Conservation (phyloP, 2,797 vertebrate species). For the Vireo griseus region DNA sequence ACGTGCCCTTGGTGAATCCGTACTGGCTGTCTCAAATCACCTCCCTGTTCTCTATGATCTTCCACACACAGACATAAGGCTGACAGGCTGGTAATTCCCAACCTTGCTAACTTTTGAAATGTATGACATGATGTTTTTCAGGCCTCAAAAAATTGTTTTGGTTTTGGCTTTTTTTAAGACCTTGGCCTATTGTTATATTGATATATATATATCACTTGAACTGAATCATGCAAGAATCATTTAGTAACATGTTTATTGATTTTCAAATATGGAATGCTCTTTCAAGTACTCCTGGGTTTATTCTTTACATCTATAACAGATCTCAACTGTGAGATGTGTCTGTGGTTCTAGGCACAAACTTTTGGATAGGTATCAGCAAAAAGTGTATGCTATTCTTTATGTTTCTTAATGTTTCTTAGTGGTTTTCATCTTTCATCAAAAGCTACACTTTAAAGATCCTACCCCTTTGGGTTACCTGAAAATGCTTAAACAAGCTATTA, state of each 20-base stretch:
- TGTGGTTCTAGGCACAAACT: background rate
- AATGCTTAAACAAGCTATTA: background rate
- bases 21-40: background rate
- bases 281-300: background rate
- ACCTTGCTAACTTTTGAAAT: background rate
- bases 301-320: background rate
- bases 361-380: background rate
- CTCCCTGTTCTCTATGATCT: background rate
- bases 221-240: background rate
- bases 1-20: background rate
- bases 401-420: background rate
- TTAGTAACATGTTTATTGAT: background rate
- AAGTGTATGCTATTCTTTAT: background rate
- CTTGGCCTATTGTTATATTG: background rate
- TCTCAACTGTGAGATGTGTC: fast-evolving
- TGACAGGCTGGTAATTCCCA: background rate
- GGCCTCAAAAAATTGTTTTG: background rate
- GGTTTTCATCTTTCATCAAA: background rate
- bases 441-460: background rate
- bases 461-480: background rate
- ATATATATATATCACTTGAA: background rate
- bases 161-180: background rate
- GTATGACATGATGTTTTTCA: background rate
- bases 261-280: background rate
- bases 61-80: background rate